Evolutionary conservation across 2,113 vertebrate genomes (phyloP).

Genomic region (Pseudopipra pipra): DNA sequence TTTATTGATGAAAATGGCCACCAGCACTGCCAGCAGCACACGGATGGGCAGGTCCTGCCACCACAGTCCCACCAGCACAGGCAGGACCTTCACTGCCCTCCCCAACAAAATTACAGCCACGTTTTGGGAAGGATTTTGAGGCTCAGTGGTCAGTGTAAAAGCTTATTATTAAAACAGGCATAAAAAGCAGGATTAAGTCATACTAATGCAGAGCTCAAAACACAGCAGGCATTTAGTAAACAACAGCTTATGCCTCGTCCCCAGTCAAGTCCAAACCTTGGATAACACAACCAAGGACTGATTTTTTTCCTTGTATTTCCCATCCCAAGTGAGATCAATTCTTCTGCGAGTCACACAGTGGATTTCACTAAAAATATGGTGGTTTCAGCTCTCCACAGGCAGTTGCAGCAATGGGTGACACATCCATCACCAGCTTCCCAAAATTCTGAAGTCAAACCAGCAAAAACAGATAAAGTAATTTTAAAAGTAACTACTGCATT

Average conservation of each 20-base stretch:
- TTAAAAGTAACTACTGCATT: not conserved
- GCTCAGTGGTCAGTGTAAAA: not conserved
- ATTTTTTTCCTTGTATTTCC: not conserved
- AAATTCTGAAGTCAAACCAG: not conserved
- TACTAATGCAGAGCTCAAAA: not conserved
- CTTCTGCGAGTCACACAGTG: not conserved
- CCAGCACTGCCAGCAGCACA: not conserved
- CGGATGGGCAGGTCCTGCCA: not conserved
- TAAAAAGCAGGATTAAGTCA: not conserved
- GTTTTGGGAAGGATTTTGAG: not conserved
- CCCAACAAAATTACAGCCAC: not conserved
- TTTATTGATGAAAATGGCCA: not conserved
- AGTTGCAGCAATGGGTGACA: accelerated
- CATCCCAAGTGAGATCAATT: not conserved
- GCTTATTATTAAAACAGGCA: not conserved
- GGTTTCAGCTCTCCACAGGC: not conserved
- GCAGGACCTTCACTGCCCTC: not conserved
- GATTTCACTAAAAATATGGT: not conserved
- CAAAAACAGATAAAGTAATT: not conserved
- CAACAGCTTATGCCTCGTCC: not conserved
- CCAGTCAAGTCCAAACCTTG: not conserved
- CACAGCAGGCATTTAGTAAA: not conserved
- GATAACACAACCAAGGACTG: not conserved
- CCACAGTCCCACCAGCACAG: accelerated
- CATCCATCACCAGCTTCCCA: accelerated